Conservation (phyloP, 2,888 invertebrate species). For the Hololepta plana region DNA sequence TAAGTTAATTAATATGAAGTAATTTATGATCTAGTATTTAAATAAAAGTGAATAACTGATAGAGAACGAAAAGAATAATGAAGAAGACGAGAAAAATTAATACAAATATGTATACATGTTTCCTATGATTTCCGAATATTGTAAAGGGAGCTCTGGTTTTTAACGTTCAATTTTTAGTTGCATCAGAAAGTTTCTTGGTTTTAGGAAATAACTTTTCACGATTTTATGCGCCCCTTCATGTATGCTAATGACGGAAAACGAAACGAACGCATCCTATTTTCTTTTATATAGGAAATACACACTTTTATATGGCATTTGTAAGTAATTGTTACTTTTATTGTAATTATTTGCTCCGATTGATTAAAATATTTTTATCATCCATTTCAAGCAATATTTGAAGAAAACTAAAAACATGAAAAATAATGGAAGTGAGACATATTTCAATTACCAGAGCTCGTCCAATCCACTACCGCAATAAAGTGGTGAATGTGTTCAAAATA, state of each 20-base stretch:
- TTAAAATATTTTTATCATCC: too few species aligned
- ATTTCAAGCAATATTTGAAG: not conserved
- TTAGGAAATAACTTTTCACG: too few species aligned
- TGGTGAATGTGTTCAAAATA: conserved; percentile 20
- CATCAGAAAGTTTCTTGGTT: not conserved
- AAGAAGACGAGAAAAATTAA: too few species aligned
- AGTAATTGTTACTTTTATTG: conserved; percentile 3
- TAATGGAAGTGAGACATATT: conserved; percentile 5
- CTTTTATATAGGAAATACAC: not conserved
- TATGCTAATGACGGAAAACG: too few species aligned
- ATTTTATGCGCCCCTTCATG: too few species aligned
- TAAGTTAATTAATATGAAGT: conserved; percentile 21
- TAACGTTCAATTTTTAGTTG: conserved; percentile 8
- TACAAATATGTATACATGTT: conserved; percentile 26
- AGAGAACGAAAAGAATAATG: conserved; percentile 14
- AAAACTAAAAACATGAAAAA: conserved; percentile 2
- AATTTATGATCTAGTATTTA: conserved; percentile 28
- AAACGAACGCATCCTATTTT: not conserved
- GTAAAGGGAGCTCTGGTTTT: conserved; percentile 19
- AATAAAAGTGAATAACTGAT: conserved; percentile 23
- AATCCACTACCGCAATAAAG: conserved; percentile 17
- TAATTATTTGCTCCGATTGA: too few species aligned
- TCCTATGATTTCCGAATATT: conserved; percentile 23
- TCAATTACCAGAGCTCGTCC: conserved; percentile 15
- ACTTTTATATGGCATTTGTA: conserved; percentile 4